Base-by-base conservation (phyloP, 2,888 invertebrate genomes). In the Monochamus alternatus region DNA sequence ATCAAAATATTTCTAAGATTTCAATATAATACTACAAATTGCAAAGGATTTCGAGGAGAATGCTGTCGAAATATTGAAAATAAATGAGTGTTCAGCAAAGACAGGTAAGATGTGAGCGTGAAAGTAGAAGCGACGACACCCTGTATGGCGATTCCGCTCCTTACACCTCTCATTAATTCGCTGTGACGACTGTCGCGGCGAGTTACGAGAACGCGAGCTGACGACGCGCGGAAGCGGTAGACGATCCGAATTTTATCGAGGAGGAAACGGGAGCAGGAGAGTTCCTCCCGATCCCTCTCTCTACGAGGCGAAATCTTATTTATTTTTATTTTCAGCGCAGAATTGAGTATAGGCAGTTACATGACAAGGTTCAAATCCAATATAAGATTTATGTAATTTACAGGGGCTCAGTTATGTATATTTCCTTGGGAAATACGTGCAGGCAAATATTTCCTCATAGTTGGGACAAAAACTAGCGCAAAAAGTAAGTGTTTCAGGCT, bases 281-380 rank as follows among this genome's bases (percentile, higher is more conserved):
- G 62, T 38, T 52, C 43, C 74, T 68, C 70, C 64, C 74, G 4
- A 58, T 52, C 32, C 68, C 72, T 59, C 64, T 60, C 68, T 51
- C 62, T 66, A 44, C 60, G 68, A 69, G 69, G 59, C 62, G 68
- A 70, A 78, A 73, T 78, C 77, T 78, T 75, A 78, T 78, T 78
- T 75, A 78, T 78, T 78, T 78, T 78, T 75, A 78, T 78, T 78
- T 71, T 75, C 66, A 22, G 67, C 43, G 68, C 58, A 70, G 75
- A 75, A 75, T 78, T 52, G 75, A 71, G 77, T 78, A 78, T 73
- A 78, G 73, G 74, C 73, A 73, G 66, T 74, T 73, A 75, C 73
- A 62, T 63, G 71, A 74, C 74, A 68, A 58, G 73, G 66, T 72
- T 73, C 68, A 66, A 77, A 78, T 75, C 77, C 75, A 74, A 78